Conservation (phyloP, 2,888 invertebrate genomes). For the Cryptocheilus praepositus region DNA sequence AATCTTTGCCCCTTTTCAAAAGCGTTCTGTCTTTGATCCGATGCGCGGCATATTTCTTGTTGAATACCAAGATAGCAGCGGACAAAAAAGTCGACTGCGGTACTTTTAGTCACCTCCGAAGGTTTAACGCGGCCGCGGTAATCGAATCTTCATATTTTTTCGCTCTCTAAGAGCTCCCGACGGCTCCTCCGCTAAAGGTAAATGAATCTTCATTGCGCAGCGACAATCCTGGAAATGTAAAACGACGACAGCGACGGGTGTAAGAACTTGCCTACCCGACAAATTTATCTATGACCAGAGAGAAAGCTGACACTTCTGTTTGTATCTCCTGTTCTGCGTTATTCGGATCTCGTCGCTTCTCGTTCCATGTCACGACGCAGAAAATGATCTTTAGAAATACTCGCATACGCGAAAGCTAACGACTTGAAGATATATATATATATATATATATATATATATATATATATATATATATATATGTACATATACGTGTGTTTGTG, state of each 20-base stretch:
- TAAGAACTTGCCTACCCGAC: constrained; percentile 46
- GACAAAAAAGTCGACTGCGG: not conserved
- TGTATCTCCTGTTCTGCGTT: no score
- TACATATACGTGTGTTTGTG: no score
- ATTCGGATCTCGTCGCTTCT: no score
- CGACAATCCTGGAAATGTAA: constrained; percentile 28
- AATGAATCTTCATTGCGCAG: constrained; percentile 40
- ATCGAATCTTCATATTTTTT: constrained; percentile 37
- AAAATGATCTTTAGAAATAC: not conserved
- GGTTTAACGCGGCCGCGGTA: constrained; percentile 25
- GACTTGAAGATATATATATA: no score
- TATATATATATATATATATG: no score
- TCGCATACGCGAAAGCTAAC: no score
- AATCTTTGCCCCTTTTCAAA: no score
- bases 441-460: no score
- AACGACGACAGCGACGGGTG: constrained; percentile 32
- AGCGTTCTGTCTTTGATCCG: no score
- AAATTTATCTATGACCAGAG: constrained; percentile 47
- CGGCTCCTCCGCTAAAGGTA: constrained; percentile 13
- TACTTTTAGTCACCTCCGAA: constrained; percentile 6
- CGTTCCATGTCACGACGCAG: not conserved
- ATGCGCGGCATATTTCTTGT: no score
- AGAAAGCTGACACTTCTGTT: constrained; percentile 13
- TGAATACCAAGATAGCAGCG: no score
- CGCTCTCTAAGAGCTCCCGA: constrained; percentile 2